phyloP scores from a whole-genome alignment of 2,113 vertebrate genomes.

The Peucedramus taeniatus region DNA sequence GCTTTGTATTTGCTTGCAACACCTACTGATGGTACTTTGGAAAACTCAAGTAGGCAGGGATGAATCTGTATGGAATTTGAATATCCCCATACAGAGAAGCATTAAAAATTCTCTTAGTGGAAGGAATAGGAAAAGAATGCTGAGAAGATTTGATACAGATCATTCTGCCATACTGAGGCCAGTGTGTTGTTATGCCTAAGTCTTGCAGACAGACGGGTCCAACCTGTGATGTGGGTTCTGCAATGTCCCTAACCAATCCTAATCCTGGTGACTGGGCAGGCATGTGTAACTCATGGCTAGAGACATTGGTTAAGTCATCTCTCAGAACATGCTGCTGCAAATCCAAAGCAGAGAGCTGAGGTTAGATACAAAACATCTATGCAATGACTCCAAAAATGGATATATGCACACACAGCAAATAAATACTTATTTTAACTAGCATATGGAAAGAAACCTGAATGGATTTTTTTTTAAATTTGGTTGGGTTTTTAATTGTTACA shows the following conservation, averaged over 20 bases:
- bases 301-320: neutral
- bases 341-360: neutral
- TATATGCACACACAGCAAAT: neutral
- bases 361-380: neutral
- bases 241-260: neutral
- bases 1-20: neutral
- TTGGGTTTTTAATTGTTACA: neutral
- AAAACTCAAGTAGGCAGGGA: neutral
- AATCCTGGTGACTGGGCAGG: neutral
- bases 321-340: neutral
- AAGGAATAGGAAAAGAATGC: neutral
- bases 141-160: neutral
- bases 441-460: neutral
- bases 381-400: neutral
- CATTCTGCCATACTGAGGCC: neutral
- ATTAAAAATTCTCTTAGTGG: neutral
- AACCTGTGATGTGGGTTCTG: neutral
- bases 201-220: neutral
- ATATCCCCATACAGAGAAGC: neutral
- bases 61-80: neutral
- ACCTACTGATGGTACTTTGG: neutral
- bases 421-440: neutral
- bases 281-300: neutral
- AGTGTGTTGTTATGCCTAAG: neutral
- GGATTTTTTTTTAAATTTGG: neutral